Conservation (phyloP, 2,888 invertebrate species). For the Erynnis tages region DNA sequence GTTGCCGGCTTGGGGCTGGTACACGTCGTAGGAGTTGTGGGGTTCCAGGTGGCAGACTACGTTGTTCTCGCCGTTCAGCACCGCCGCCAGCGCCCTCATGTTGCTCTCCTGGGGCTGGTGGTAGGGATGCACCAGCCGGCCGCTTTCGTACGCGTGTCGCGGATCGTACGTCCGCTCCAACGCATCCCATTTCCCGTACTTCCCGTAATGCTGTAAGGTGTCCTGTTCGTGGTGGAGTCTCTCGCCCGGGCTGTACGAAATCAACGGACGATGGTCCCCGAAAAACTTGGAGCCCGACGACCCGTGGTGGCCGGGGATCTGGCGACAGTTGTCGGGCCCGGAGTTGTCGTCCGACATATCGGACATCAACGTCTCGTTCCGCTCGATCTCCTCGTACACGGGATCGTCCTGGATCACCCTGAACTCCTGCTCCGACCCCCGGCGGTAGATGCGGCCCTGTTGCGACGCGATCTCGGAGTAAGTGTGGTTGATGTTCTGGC, state of each 20-base stretch:
- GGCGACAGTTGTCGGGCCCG: slow-evolving; percentile 84
- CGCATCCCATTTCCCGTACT: slow-evolving; percentile 78
- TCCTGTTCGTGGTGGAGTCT: slow-evolving; percentile 75
- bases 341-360: slow-evolving; percentile 89
- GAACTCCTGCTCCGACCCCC: slow-evolving; percentile 80
- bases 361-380: slow-evolving; percentile 86
- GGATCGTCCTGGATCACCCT: slow-evolving; percentile 86
- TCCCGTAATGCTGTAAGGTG: slow-evolving; percentile 72
- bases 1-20: slow-evolving; percentile 69
- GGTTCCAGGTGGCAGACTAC: slow-evolving; percentile 94
- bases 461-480: slow-evolving; percentile 86
- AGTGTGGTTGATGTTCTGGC: slow-evolving; percentile 85
- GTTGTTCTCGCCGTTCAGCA: slow-evolving; percentile 91
- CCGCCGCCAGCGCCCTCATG: slow-evolving; percentile 86
- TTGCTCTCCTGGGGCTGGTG: slow-evolving; percentile 80
- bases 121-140: slow-evolving; percentile 76
- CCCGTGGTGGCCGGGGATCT: slow-evolving; percentile 82
- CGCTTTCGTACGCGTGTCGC: slow-evolving; percentile 71
- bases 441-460: slow-evolving; percentile 72
- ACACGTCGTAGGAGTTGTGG: slow-evolving; percentile 78
- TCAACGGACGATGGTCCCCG: slow-evolving; percentile 90
- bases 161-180: slow-evolving; percentile 75
- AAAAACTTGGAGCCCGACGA: slow-evolving; percentile 85
- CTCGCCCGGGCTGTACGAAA: slow-evolving; percentile 88
- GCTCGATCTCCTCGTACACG: slow-evolving; percentile 90